Evolutionary conservation across 2,888 invertebrate species (phyloP).

Genomic region (Brachypterus glaber): DNA sequence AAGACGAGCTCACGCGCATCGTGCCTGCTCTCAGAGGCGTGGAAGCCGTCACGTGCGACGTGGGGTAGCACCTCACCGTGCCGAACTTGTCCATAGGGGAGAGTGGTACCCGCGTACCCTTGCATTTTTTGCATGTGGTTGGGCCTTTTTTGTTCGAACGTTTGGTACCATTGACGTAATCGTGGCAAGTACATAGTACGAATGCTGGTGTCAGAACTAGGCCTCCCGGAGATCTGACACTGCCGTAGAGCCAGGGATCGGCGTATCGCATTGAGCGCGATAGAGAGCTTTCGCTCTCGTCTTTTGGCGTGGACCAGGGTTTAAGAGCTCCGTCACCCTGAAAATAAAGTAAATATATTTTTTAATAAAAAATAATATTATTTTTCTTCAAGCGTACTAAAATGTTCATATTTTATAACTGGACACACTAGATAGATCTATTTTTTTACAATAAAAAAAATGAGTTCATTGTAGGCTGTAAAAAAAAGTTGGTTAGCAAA

Average conservation of each 20-base stretch:
- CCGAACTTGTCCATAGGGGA: conserved; percentile 54
- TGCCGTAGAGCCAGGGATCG: conserved; percentile 78
- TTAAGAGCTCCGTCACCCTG: conserved; percentile 30
- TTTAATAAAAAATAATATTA: too few species aligned
- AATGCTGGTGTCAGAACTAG: conserved; percentile 51
- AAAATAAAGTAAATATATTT: too few species aligned
- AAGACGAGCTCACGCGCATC: conserved; percentile 48
- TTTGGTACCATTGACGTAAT: conserved; percentile 69
- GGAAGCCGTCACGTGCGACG: conserved; percentile 24
- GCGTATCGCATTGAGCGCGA: conserved; percentile 79
- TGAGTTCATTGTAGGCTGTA: too few species aligned
- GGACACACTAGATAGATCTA: too few species aligned
- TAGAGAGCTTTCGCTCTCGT: conserved; percentile 60
- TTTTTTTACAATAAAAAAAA: too few species aligned
- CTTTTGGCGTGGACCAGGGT: conserved; percentile 32
- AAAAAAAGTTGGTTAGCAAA: too few species aligned
- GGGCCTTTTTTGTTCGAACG: conserved; percentile 63
- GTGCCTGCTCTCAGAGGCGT: conserved; percentile 51
- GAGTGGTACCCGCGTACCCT: conserved; percentile 66
- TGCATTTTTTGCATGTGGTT: conserved; percentile 73
- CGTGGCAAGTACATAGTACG: conserved; percentile 71
- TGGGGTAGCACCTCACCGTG: conserved; percentile 46
- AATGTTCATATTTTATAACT: too few species aligned
- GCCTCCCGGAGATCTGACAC: conserved; percentile 47
- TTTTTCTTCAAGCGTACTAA: too few species aligned